Evolutionary conservation across 1,140 invertebrate species (phyloP).

Genomic region (Neodiprion virginianus): DNA sequence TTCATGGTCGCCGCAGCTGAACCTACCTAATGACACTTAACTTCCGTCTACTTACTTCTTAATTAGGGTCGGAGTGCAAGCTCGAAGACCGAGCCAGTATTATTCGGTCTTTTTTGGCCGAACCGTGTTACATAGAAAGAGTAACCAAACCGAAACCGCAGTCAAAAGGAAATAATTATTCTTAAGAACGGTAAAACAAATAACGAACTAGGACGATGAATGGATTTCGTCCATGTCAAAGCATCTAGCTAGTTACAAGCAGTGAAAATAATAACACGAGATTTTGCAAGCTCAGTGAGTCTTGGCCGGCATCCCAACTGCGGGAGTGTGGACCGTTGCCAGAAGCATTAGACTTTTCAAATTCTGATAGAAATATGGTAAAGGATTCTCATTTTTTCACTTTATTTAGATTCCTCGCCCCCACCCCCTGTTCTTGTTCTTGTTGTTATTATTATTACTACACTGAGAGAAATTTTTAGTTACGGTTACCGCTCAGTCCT

Average conservation of each 20-base stretch:
- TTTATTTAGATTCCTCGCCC: neutral
- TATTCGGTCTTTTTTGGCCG: neutral
- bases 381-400: neutral
- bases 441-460: too few relatives aligned
- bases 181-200: neutral
- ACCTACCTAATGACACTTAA: slow-evolving; percentile 1
- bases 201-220: neutral
- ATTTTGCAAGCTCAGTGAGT: neutral
- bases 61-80: neutral
- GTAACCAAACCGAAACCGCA: neutral
- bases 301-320: neutral
- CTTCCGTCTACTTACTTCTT: slow-evolving; percentile 1
- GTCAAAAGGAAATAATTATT: neutral
- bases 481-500: too few relatives aligned
- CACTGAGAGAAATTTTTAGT: too few relatives aligned
- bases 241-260: neutral
- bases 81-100: neutral
- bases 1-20: neutral
- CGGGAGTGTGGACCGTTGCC: neutral
- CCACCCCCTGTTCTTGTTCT: too few relatives aligned
- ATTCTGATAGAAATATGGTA: neutral
- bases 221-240: neutral
- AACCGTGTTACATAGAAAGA: neutral
- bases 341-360: neutral
- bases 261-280: neutral